Evolutionary conservation across 2,113 vertebrate genomes (phyloP).

Genomic region (Leuciscus idus): DNA sequence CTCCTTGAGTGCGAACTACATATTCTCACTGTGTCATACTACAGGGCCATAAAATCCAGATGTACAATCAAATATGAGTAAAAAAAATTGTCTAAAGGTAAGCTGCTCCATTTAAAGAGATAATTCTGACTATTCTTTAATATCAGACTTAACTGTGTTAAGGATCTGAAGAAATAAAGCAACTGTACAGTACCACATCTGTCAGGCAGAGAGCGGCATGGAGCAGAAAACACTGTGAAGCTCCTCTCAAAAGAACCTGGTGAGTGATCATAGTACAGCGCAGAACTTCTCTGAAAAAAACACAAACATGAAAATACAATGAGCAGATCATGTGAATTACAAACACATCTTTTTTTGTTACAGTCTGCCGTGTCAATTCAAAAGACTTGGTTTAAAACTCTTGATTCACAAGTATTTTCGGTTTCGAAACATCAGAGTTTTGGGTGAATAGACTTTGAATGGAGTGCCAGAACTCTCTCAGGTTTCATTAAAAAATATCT

Average conservation of each 20-base stretch:
- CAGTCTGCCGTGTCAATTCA: too few species aligned
- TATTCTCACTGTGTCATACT: not conserved
- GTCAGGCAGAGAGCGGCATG: slow-evolving; percentile 81
- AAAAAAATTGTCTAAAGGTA: not conserved
- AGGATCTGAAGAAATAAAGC: not conserved
- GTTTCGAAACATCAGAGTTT: too few species aligned
- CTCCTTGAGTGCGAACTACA: not conserved
- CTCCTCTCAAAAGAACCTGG: slow-evolving; percentile 87
- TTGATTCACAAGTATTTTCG: too few species aligned
- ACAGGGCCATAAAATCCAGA: not conserved
- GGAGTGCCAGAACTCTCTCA: too few species aligned
- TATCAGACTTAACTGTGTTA: not conserved
- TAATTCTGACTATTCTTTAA: not conserved
- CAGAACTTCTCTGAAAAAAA: slow-evolving; percentile 82
- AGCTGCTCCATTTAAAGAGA: too few species aligned
- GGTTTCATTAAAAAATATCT: too few species aligned
- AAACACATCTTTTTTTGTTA: not conserved
- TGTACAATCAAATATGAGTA: not conserved
- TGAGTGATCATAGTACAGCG: slow-evolving; percentile 92
- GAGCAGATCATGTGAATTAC: not conserved
- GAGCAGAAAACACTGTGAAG: slow-evolving; percentile 90
- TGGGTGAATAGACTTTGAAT: too few species aligned
- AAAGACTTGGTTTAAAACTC: too few species aligned
- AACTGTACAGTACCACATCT: slow-evolving; percentile 80
- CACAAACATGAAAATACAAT: not conserved